Base-by-base conservation (phyloP, 2,113 vertebrate species). In the Strix aluco region DNA sequence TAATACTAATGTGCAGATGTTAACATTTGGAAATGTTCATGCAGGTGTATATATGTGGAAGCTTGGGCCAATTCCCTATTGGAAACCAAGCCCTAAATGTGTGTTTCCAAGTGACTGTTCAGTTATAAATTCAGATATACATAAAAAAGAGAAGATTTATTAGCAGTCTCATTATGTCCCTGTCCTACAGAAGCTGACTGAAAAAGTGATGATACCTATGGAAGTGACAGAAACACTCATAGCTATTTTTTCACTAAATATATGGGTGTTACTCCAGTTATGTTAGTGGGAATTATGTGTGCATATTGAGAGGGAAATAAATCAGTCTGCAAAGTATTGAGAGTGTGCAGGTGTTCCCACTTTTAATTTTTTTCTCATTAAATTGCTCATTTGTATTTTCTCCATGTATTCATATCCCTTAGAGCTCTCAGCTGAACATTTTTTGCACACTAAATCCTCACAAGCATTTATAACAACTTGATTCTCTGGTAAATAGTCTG, bases 281-380 rank as follows among this genome's bases (percentile, higher is more conserved):
- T 1, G 3, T 94, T 94, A 94, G 54, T 25, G 90, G 46, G 26
- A 96, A 91, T 93, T 87, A 71, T 81, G 32, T 62, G 52, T 74
- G n/a, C 69, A 61, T 88, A 38, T 62, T 87, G 57, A 82, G 62
- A 89, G 27, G 46, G n/a, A 67, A 95, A 72, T 93, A 89, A 93
- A 95, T 95, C 77, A 92, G 10, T 11, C 8, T 88, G 13, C n/a
- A 87, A 91, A 95, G 13, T 25, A 91, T 8, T 25, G 42, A 90
- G 90, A 59, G 9, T 92, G 34, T 3, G 2, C 59, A 95, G 61
- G 32, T 88, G 67, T 89, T 97, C 38, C 17, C n/a, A 42, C 36
- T 95, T 97, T 89, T 83, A 63, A 44, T 73, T 92, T 91, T 87
- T 92, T 91, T 78, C n/a, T 74, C 58, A 90, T 96, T 95, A 88